Base-by-base conservation (phyloP, 2,888 invertebrate genomes). In the Seira ritae region DNA sequence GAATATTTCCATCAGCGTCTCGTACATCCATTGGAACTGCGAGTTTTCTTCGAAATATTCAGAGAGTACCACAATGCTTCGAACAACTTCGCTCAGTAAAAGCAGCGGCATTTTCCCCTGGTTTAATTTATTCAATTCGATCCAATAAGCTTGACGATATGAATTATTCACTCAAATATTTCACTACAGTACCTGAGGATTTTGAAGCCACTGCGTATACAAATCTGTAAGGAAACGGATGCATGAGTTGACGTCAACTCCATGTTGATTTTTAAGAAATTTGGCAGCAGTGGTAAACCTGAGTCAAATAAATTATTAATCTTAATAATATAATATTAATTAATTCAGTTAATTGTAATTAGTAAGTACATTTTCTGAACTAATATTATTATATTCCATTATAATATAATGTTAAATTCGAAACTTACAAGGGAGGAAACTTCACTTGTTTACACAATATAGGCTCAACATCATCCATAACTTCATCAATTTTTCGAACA, bases 161-260 rank as follows among this genome's bases (percentile, higher is more conserved):
- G 68, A n/a, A n/a, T 42, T 42, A 12, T 42, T 42, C 12, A 10
- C 12, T 42, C 12, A 12, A 42, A 10, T 42, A 12, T 17, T 31
- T 6, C n/a, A 1, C 0, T 31, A 69, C 15, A 42, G 4, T 89
- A 94, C 93, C 89, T 92, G 92, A 12, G 93, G 91, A 81, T 86
- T 88, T 72, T 92, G 92, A 84, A 94, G 91, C 93, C 95, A 94
- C 80, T 97, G 96, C 0, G 95, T 94, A 87, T 96, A 97, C 42
- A 98, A 94, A 91, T 98, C 98, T 90, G 97, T 94, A 19, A 98
- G 92, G 90, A 98, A 95, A 90, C 97, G 97, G 74, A 98, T 91
- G 91, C 98, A 98, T 82, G 98, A 98, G 90, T 96, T 95, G 37
- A 98, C 93, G 91, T 98, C 98, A 50, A 98, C 92, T 12, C 94